Evolutionary conservation across 2,113 vertebrate species (phyloP).

Genomic region (Conger conger): DNA sequence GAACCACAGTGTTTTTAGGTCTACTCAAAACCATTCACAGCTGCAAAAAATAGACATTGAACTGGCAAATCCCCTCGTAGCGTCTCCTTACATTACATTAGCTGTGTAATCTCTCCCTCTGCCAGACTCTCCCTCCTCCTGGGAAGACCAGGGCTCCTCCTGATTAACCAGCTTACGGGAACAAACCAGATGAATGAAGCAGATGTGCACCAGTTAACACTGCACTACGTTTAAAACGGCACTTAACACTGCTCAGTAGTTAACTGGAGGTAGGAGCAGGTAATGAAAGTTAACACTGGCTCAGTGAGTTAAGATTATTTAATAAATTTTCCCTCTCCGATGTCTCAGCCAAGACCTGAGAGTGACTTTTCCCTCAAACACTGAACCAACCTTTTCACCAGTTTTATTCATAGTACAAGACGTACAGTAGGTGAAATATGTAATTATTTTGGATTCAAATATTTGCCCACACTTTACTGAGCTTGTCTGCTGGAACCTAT

Average conservation of each 20-base stretch:
- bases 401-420: no score
- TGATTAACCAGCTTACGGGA: slow-evolving; percentile 79
- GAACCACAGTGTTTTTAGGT: slow-evolving; percentile 49
- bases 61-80: slow-evolving; percentile 72
- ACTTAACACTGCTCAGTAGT: no score
- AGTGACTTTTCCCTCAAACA: no score
- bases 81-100: slow-evolving; percentile 81
- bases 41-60: slow-evolving; percentile 73
- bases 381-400: no score
- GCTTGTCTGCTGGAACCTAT: no score
- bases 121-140: slow-evolving; percentile 42
- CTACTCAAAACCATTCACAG: slow-evolving; percentile 70
- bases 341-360: no score
- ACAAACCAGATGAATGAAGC: slow-evolving; percentile 70
- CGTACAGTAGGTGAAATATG: no score
- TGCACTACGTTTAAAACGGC: neutral
- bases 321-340: no score
- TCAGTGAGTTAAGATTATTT: neutral
- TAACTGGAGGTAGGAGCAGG: slow-evolving; percentile 50
- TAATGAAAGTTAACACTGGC: slow-evolving; percentile 50
- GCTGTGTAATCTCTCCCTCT: slow-evolving; percentile 71
- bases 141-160: slow-evolving; percentile 67
- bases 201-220: slow-evolving; percentile 60
- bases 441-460: no score
- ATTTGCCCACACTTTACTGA: no score